These are phyloP conservation scores for Ataeniobius toweri DNA, from an alignment of 2,797 vertebrate genomes.

Conservation along the genomic window DNA sequence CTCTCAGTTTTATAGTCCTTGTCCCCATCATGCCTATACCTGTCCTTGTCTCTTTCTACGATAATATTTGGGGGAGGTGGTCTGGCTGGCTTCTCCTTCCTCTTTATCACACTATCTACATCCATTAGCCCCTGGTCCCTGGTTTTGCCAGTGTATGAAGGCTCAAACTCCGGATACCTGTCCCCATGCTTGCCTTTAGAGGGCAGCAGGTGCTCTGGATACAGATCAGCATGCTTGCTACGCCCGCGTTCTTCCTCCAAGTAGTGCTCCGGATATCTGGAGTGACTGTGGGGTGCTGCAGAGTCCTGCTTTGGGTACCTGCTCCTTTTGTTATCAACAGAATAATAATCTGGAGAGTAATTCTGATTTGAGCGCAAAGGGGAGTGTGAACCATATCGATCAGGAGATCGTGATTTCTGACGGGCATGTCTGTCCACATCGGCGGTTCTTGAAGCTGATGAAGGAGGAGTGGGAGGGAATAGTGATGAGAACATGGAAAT, in stretches of 20 bases:
- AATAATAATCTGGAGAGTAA: constrained; percentile 65
- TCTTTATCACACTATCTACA: constrained; percentile 58
- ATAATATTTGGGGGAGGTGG: constrained; percentile 67
- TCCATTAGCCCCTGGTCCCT: constrained; percentile 47
- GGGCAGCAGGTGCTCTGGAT: constrained; percentile 64
- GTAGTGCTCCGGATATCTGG: constrained; percentile 67
- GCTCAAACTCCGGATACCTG: constrained; percentile 63
- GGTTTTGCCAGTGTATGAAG: constrained; percentile 58
- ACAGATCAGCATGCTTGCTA: constrained; percentile 61
- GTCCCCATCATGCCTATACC: constrained; percentile 37
- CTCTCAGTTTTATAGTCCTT: constrained; percentile 46
- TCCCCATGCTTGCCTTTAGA: constrained; percentile 66
- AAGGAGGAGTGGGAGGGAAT: constrained; percentile 15
- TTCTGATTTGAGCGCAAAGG: constrained; percentile 41
- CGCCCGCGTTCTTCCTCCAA: constrained; percentile 47
- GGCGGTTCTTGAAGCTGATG: constrained; percentile 57
- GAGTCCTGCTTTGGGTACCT: constrained; percentile 76
- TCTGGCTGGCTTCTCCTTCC: constrained; percentile 74
- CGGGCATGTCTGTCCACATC: constrained; percentile 61
- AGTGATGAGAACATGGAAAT: constrained; percentile 51
- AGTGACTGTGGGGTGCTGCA: constrained; percentile 42
- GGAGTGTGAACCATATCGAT: constrained; percentile 23
- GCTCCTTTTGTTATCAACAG: constrained; percentile 76
- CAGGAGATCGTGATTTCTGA: constrained; percentile 46
- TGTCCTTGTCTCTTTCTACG: constrained; percentile 57